Conservation (phyloP, 1,140 invertebrate species). For the Aricia agestis region DNA sequence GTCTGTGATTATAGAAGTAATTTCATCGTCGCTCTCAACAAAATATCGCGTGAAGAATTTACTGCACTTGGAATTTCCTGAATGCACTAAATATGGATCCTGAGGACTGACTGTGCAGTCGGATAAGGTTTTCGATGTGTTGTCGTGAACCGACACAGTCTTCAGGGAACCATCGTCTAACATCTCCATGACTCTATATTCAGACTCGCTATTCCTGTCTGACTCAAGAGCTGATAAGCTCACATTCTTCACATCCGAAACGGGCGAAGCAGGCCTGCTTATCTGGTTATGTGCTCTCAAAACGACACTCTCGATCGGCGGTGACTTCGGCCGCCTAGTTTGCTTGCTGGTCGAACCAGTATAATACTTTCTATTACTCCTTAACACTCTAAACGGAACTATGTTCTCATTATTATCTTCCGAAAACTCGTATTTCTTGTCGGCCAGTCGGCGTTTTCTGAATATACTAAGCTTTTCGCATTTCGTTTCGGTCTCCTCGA, state of each 20-base stretch:
- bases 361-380: conserved; percentile 74
- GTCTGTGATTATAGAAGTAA: conserved; percentile 73
- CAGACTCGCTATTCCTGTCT: conserved; percentile 63
- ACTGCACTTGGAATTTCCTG: conserved; percentile 72
- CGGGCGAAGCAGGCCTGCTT: conserved; percentile 52
- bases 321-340: conserved; percentile 59
- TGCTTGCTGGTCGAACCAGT: conserved; percentile 61
- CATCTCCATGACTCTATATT: conserved; percentile 73
- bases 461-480: conserved; percentile 89
- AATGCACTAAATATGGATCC: conserved; percentile 73
- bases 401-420: conserved; percentile 92
- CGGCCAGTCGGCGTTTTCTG: conserved; percentile 87
- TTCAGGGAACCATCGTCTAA: conserved; percentile 72
- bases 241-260: conserved; percentile 48
- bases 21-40: conserved; percentile 73
- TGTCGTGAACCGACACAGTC: conserved; percentile 71
- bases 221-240: conserved; percentile 45
- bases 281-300: conserved; percentile 70
- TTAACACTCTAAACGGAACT: conserved; percentile 81
- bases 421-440: conserved; percentile 94
- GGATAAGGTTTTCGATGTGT: conserved; percentile 71
- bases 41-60: conserved; percentile 74
- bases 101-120: conserved; percentile 66
- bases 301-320: conserved; percentile 62
- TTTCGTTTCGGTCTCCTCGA: conserved; percentile 86